These are phyloP conservation scores for Pogonocichla stellata DNA, from an alignment of 2,113 vertebrate genomes.

Conservation along the genomic window DNA sequence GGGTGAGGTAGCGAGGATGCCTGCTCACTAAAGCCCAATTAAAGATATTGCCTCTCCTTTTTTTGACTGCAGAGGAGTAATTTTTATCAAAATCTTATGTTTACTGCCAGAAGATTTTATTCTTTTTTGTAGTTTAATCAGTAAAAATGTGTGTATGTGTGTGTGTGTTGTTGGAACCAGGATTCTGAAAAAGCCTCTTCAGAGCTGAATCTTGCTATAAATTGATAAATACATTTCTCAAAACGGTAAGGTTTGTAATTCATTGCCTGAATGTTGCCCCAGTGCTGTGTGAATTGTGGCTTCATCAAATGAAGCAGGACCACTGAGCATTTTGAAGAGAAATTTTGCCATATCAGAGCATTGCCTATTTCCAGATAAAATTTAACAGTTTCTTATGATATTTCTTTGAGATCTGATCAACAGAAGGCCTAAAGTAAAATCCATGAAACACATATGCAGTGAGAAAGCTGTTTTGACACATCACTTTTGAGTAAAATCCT, in stretches of 20 bases:
- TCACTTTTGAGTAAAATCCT: neutral
- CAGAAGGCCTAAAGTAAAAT: neutral
- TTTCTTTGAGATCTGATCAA: neutral
- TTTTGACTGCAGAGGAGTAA: neutral
- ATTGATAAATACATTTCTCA: neutral
- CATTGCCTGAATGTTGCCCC: neutral
- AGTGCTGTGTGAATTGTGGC: neutral
- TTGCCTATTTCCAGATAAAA: neutral
- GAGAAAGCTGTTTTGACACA: neutral
- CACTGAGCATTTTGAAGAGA: neutral
- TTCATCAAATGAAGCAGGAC: neutral
- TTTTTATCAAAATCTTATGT: neutral
- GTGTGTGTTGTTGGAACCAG: neutral
- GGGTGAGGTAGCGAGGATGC: accelerated
- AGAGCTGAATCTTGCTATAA: neutral
- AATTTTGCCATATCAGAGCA: neutral
- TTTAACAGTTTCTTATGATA: neutral
- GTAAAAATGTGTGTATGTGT: neutral
- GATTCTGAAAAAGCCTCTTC: neutral
- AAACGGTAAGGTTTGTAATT: neutral
- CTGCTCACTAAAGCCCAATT: neutral
- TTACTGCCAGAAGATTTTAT: neutral
- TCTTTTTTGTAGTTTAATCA: neutral
- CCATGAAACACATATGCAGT: neutral
- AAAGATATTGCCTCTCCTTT: neutral